phyloP scores from a whole-genome alignment of 1,140 invertebrate genomes.

The Hyphantria cunea region DNA sequence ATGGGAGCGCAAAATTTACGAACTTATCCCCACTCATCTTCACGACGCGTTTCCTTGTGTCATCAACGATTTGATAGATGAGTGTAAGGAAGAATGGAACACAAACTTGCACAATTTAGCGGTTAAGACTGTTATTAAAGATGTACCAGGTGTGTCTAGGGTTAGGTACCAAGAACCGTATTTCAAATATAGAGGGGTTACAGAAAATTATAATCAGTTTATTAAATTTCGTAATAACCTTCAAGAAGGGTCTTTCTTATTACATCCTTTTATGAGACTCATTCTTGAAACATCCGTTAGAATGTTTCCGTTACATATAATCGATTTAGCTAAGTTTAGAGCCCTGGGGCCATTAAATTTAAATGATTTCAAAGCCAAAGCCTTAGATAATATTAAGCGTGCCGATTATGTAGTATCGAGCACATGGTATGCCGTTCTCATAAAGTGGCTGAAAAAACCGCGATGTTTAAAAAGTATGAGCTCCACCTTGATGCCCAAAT shows the following conservation, averaged over 20 bases:
- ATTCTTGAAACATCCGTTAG: constrained; percentile 82
- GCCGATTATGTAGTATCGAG: constrained; percentile 74
- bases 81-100: constrained; percentile 78
- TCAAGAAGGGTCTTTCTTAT: constrained; percentile 77
- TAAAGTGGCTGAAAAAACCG: constrained; percentile 73
- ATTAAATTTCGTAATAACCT: constrained; percentile 82
- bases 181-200: constrained; percentile 83
- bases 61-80: constrained; percentile 73
- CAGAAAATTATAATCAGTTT: constrained; percentile 83
- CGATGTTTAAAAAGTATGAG: constrained; percentile 66
- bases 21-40: constrained; percentile 68
- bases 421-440: constrained; percentile 73
- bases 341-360: constrained; percentile 69
- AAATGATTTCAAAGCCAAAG: constrained; percentile 68
- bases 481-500: constrained; percentile 58
- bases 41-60: constrained; percentile 63
- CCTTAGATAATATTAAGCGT: constrained; percentile 74
- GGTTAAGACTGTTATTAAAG: constrained; percentile 77
- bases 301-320: constrained; percentile 81
- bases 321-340: constrained; percentile 82
- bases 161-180: constrained; percentile 71
- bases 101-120: constrained; percentile 75
- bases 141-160: constrained; percentile 66
- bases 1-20: constrained; percentile 80
- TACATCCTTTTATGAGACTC: constrained; percentile 84